A percentile compares a stretch with the other conserved stretches of the same genome.
These are phyloP conservation scores for Enteromius mattozi DNA, from an alignment of 2,797 vertebrate species.

Conservation along the genomic window DNA sequence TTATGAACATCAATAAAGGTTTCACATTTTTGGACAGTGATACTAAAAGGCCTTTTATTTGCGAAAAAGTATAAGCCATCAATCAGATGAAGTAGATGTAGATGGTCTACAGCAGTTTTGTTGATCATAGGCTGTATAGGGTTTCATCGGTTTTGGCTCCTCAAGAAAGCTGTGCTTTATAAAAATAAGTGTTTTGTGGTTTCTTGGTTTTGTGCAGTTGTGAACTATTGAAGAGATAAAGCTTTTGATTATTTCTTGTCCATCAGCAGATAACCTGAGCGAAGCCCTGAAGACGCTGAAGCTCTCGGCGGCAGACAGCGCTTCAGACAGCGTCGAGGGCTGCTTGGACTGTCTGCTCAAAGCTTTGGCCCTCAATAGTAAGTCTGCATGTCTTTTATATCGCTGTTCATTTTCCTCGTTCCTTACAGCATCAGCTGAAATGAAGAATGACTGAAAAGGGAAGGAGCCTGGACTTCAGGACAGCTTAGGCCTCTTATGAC, in stretches of 20 bases:
- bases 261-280: constrained; percentile 88
- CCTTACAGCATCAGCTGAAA: neutral
- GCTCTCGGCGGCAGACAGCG: constrained; percentile 85
- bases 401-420: neutral
- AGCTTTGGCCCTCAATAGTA: constrained; percentile 93
- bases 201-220: neutral
- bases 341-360: constrained; percentile 95
- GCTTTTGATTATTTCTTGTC: constrained; percentile 56
- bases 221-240: neutral
- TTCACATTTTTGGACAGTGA: no score
- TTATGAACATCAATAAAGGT: no score
- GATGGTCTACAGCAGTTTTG: neutral
- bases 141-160: neutral
- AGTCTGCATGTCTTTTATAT: constrained; percentile 68
- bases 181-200: neutral
- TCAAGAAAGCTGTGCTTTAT: neutral
- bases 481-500: neutral
- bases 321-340: constrained; percentile 88
- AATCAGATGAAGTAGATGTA: neutral
- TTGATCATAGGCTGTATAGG: neutral
- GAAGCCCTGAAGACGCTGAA: constrained; percentile 95
- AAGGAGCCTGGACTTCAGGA: neutral
- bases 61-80: neutral
- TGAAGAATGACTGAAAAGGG: neutral
- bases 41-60: neutral